Conservation (phyloP, 2,113 vertebrate genomes). For the Lipotes vexillifer region DNA sequence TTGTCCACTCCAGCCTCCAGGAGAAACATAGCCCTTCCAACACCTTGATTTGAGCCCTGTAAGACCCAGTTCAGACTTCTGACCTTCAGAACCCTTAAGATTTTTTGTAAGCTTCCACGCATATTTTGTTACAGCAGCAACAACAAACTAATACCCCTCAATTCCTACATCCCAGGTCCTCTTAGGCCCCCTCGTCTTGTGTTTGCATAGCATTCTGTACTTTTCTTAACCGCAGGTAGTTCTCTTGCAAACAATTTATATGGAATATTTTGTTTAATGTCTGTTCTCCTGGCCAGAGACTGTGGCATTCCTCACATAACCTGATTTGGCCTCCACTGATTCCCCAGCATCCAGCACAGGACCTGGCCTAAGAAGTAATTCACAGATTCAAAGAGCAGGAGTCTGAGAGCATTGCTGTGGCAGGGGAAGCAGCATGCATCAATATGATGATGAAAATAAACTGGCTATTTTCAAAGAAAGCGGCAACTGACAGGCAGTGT, state of each 20-base stretch:
- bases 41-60: neutral
- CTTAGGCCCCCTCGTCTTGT: neutral
- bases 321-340: neutral
- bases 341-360: neutral
- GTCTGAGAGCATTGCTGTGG: neutral
- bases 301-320: neutral
- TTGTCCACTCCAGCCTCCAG: neutral
- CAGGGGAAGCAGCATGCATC: neutral
- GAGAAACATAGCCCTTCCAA: neutral
- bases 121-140: neutral
- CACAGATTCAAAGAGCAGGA: neutral
- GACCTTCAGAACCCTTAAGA: neutral
- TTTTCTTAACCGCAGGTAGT: neutral
- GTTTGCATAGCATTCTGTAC: too few species aligned
- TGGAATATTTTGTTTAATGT: neutral
- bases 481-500: neutral
- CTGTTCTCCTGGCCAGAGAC: neutral
- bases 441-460: neutral
- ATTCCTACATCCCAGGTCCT: neutral
- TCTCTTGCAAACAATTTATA: neutral
- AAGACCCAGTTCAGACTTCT: neutral
- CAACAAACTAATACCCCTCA: neutral
- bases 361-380: neutral
- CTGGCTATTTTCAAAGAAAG: neutral
- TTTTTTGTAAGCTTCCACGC: neutral